Conservation (phyloP, 2,113 vertebrate genomes). For the Ascaphus truei region DNA sequence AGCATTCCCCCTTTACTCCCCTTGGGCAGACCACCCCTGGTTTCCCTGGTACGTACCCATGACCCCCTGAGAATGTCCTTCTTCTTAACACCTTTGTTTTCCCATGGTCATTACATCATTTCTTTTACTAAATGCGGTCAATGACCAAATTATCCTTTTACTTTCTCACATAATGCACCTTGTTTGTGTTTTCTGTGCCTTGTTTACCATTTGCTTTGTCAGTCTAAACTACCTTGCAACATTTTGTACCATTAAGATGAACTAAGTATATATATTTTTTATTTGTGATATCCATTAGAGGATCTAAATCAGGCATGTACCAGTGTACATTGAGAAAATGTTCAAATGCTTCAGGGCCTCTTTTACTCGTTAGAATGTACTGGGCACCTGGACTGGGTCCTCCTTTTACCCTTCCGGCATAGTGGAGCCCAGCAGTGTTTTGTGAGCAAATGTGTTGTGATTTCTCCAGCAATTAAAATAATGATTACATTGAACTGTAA, state of each 20-base stretch:
- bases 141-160: slow-evolving; percentile 57
- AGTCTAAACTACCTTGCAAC: slow-evolving; percentile 41
- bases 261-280: slow-evolving; percentile 32
- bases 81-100: slow-evolving; percentile 74
- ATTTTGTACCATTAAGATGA: slow-evolving; percentile 46
- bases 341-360: not conserved
- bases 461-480: no score
- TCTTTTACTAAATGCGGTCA: slow-evolving; percentile 60
- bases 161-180: slow-evolving; percentile 49
- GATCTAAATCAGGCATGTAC: slow-evolving; percentile 36
- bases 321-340: slow-evolving; percentile 5
- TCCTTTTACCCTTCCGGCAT: not conserved
- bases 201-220: slow-evolving; percentile 44
- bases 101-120: slow-evolving; percentile 74
- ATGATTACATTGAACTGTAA: no score
- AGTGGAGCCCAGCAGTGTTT: not conserved
- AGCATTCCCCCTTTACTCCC: slow-evolving; percentile 96
- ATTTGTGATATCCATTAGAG: slow-evolving; percentile 39
- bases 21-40: slow-evolving; percentile 97
- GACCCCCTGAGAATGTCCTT: slow-evolving; percentile 84
- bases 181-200: slow-evolving; percentile 34
- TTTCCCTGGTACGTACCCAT: slow-evolving; percentile 97
- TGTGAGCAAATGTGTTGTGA: no score
- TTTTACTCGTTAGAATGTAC: not conserved
- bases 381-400: not conserved